These are phyloP conservation scores for Candidula unifasciata DNA, from an alignment of 2,888 invertebrate species.

Conservation along the genomic window DNA sequence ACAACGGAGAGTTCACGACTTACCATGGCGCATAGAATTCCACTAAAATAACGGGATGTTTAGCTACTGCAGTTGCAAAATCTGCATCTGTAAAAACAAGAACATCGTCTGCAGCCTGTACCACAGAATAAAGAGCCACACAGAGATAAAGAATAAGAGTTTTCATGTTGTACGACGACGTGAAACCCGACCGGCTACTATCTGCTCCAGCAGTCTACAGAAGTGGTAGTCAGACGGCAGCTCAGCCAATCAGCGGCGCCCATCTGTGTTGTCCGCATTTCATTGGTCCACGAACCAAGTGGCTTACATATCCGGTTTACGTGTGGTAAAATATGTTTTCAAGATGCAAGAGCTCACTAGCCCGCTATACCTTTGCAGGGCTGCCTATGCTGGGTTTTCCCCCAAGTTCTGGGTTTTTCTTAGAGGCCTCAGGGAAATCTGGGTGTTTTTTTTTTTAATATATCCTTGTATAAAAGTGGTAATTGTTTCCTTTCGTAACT, in stretches of 20 bases:
- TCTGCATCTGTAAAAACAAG: conserved; percentile 78
- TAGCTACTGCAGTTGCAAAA: conserved; percentile 75
- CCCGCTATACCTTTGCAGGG: no score
- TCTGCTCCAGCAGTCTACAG: background rate
- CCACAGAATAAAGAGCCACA: conserved; percentile 52
- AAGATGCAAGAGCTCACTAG: background rate
- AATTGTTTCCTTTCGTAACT: no score
- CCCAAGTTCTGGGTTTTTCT: no score
- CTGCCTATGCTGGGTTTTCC: no score
- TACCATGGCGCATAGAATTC: conserved; percentile 81
- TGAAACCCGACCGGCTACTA: conserved; percentile 9
- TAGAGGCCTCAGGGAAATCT: no score
- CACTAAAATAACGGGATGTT: conserved; percentile 78
- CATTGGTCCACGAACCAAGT: conserved; percentile 73
- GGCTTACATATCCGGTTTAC: conserved; percentile 3
- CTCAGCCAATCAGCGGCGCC: conserved; percentile 59
- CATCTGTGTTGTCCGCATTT: conserved; percentile 69
- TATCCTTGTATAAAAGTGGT: no score
- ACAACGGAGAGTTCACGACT: conserved; percentile 61
- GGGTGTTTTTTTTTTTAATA: no score
- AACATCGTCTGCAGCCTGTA: conserved; percentile 77
- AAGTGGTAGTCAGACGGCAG: conserved; percentile 16
- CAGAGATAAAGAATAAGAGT: conserved; percentile 14
- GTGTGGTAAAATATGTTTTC: background rate
- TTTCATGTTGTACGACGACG: conserved; percentile 31